Evolutionary conservation across 2,113 vertebrate genomes (phyloP).

Genomic region (Merops nubicus): DNA sequence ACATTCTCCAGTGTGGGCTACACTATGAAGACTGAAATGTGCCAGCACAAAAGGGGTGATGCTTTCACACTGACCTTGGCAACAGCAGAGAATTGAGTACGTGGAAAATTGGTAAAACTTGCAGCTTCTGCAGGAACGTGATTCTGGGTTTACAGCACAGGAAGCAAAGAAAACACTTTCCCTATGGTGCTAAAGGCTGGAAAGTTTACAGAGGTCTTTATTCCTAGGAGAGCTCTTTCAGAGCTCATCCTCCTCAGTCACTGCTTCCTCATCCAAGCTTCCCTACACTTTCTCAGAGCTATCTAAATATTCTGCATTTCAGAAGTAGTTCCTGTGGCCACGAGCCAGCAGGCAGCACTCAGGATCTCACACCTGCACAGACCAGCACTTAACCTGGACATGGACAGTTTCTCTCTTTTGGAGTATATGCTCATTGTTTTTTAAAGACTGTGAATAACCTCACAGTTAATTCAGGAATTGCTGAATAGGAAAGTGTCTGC

Average conservation of each 20-base stretch:
- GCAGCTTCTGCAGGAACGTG: not conserved
- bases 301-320: not conserved
- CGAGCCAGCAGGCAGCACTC: not conserved
- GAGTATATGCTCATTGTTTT: not conserved
- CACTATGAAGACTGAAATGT: not conserved
- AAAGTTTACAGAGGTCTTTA: not conserved
- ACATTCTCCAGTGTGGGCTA: not conserved
- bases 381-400: not conserved
- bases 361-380: not conserved
- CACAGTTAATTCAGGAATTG: not conserved
- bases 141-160: not conserved
- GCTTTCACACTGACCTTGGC: not conserved
- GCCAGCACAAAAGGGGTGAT: not conserved
- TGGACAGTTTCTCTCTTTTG: not conserved
- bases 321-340: accelerated
- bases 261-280: not conserved
- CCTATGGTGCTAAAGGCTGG: not conserved
- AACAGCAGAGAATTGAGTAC: not conserved
- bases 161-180: not conserved
- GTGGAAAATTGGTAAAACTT: not conserved
- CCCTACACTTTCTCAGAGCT: not conserved
- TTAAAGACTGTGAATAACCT: not conserved
- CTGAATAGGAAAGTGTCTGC: not conserved
- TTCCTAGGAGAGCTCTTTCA: not conserved
- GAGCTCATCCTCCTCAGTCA: not conserved